These are phyloP conservation scores for Axea sp. DNA, from an alignment of 2,888 invertebrate species.

Conservation along the genomic window DNA sequence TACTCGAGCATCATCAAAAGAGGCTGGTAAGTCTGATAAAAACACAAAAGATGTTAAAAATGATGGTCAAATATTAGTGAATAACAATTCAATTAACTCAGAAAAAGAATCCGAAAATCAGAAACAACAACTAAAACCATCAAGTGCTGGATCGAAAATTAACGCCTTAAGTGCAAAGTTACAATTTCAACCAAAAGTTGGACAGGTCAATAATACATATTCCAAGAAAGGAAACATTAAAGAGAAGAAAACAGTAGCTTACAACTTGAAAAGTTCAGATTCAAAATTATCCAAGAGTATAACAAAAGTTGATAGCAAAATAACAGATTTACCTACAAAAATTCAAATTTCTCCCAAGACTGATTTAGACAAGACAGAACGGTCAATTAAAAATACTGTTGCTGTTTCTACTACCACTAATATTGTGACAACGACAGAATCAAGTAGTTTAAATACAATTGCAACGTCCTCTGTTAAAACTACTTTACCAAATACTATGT, in stretches of 20 bases:
- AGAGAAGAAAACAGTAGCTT: slow-evolving; percentile 68
- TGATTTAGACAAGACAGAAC: slow-evolving; percentile 2
- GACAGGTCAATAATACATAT: slow-evolving; percentile 73
- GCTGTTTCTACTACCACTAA: background rate
- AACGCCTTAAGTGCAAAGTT: slow-evolving; percentile 76
- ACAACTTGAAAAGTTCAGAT: slow-evolving; percentile 67
- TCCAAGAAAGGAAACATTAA: slow-evolving; percentile 70
- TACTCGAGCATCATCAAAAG: slow-evolving; percentile 35
- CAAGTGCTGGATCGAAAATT: slow-evolving; percentile 74
- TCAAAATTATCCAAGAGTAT: slow-evolving; percentile 50
- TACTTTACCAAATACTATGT: background rate
- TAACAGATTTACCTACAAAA: slow-evolving; percentile 17
- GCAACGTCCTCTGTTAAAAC: too few species aligned
- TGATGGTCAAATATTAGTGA: slow-evolving; percentile 36
- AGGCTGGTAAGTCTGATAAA: slow-evolving; percentile 36
- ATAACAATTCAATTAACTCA: slow-evolving; percentile 60
- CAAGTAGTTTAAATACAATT: background rate
- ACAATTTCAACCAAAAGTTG: slow-evolving; percentile 76
- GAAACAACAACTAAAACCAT: slow-evolving; percentile 56
- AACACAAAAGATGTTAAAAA: slow-evolving; percentile 45
- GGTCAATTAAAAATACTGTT: too few species aligned
- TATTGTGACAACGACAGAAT: background rate
- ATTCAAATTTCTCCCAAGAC: background rate
- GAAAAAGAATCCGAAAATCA: slow-evolving; percentile 61
- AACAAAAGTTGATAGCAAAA: slow-evolving; percentile 41